A percentile compares a stretch with the other conserved stretches of the same genome.
These are phyloP conservation scores for Neopelma chrysocephalum DNA, from an alignment of 2,797 vertebrate species.

Conservation along the genomic window DNA sequence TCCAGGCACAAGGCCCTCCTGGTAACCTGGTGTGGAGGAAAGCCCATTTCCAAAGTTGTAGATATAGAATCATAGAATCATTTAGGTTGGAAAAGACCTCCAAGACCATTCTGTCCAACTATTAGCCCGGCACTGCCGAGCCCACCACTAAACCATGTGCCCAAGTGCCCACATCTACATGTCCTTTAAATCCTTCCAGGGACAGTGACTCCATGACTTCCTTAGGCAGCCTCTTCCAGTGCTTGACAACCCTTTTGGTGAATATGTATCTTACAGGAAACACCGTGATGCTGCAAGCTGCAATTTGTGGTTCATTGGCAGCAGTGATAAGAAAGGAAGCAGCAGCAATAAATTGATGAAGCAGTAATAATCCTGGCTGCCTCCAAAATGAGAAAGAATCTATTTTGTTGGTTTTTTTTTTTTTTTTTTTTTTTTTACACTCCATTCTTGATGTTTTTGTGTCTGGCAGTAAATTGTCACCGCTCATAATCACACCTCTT, in stretches of 20 bases:
- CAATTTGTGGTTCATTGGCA: background rate
- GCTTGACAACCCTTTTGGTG: background rate
- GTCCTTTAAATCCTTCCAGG: background rate
- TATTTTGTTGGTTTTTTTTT: background rate
- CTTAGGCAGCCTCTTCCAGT: background rate
- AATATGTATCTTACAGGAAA: background rate
- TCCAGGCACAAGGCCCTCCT: background rate
- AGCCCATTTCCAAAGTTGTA: background rate
- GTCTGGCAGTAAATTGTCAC: background rate
- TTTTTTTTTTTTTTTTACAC: background rate
- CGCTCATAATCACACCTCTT: background rate
- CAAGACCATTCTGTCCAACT: background rate
- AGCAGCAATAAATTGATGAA: background rate
- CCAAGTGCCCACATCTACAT: background rate
- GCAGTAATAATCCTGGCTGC: background rate
- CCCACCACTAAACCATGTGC: background rate
- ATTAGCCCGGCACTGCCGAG: background rate
- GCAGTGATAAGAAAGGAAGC: background rate
- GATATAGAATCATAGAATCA: accelerated
- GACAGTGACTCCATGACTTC: background rate
- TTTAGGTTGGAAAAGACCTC: background rate
- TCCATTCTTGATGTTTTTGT: background rate
- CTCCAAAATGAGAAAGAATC: background rate
- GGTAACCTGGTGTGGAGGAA: background rate
- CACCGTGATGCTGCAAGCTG: background rate